Base-by-base conservation (phyloP, 2,113 vertebrate species). In the Prochilodus magdalenae region DNA sequence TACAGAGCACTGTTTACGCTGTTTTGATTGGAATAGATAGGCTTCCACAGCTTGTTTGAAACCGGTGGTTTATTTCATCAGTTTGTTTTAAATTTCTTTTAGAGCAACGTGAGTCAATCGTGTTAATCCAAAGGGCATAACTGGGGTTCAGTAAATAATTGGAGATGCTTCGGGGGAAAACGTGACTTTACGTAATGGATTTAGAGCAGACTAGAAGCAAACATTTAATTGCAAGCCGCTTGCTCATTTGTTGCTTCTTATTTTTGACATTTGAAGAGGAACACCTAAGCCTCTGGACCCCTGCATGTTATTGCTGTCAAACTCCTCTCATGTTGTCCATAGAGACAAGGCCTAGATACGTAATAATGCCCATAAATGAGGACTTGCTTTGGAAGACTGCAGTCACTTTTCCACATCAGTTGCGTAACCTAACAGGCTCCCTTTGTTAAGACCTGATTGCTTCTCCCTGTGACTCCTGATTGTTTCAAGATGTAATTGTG, bases 381-480 rank as follows among this genome's bases (percentile, higher is more conserved):
- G 67, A 76, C 81, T 80, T 73, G 79, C 47, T 16, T 79, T 81
- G 57, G 83, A 84, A 76, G 67, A 18, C 59, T 75, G 44, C 40
- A 65, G 15, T 40, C 6, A 13, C 84, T 44, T 87, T 88, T 71
- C 85, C 82, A 80, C 80, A 83, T 73, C 36, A 55, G 49, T 87
- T 90, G 82, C 75, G 67, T 84, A 87, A 86, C 27, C 36, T n/a
- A 24, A 22, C 77, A 86, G 77, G 24, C 29, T 29, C 79, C 86
- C 70, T 80, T 82, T 84, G 74, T 88, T 85, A 53, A 72, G 66
- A 82, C 71, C 22, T 57, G 51, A 81, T 66, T 82, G 76, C 44
- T n/a, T 75, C 78, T 57, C 76, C 44, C n/a, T 73, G 14, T 79
- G 40, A 71, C 59, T 24, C 22, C 40, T 88, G 78, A 86, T 87